Base-by-base conservation (phyloP, 2,888 invertebrate species). In the Pherbina coryleti region DNA sequence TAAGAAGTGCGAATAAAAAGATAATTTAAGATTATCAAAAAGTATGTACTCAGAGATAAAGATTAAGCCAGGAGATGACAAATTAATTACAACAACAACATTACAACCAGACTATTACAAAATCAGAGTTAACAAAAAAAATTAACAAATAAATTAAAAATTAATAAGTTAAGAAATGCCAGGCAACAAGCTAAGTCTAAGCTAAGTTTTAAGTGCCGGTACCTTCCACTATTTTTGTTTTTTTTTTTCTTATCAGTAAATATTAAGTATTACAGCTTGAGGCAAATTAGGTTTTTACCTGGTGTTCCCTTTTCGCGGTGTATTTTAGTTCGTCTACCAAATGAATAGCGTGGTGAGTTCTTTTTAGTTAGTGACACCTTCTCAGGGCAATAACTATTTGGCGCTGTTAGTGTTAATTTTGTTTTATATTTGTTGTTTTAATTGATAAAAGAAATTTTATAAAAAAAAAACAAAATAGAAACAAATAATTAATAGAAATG, bases 281-380 rank as follows among this genome's bases (percentile, higher is more conserved):
- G 51, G 22, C 25, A 49, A 34, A 22, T 22, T 53, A 70, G 19
- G 53, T 73, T 75, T 78, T 85, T 88, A 88, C 88, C 88, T 88
- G 88, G 88, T 83, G 88, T 89, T 83, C 84, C 85, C 84, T 83
- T 84, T 82, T 88, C 86, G 88, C 83, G 85, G 84, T 87, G 84
- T 82, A 88, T 84, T 86, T 87, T 89, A 83, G 89, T 89, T 90
- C 94, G 95, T 84, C 94, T 91, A 85, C 89, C 89, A 82, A 89
- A 89, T 81, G 89, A 88, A 86, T 86, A 89, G 83, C 89, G 87
- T 82, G 90, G 89, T 84, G 89, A 87, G 84, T 84, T 88, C 84
- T 85, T 93, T 87, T 86, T 86, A 76, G 85, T 84, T 82, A 90
- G 89, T 85, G 93, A 92, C 62, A 92, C 90, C 86, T 92, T 92